Percentiles rank a stretch among this genome's conserved stretches.
phyloP scores from a whole-genome alignment of 2,888 invertebrate genomes.

The Furcula furcula region DNA sequence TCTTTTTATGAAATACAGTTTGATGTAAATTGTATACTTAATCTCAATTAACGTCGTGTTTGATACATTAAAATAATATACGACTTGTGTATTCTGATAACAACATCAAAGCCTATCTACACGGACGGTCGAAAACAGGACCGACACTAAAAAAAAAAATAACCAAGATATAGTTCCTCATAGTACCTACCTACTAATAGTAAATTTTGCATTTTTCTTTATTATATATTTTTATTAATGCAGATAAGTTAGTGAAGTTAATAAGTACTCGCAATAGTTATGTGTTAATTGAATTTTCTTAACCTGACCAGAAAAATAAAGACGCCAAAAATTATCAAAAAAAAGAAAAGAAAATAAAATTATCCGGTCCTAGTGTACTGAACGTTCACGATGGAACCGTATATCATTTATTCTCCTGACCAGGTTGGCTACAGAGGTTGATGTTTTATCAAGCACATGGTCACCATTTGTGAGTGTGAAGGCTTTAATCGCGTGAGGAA shows the following conservation, averaged over 20 bases:
- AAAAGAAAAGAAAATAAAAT: not conserved
- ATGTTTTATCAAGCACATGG: slow-evolving; percentile 75
- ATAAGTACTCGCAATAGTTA: slow-evolving; percentile 64
- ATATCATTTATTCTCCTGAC: slow-evolving; percentile 39
- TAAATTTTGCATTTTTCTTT: slow-evolving; percentile 78
- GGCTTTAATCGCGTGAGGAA: slow-evolving; percentile 81
- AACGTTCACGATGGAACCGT: slow-evolving; percentile 10
- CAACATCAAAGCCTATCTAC: slow-evolving; percentile 63
- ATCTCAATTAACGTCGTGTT: slow-evolving; percentile 60
- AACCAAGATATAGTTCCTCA: slow-evolving; percentile 80
- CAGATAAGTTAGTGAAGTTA: slow-evolving; percentile 74
- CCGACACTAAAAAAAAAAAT: slow-evolving; percentile 53
- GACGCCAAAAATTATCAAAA: slow-evolving; percentile 2
- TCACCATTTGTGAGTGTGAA: slow-evolving; percentile 64
- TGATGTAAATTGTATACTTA: slow-evolving; percentile 40
- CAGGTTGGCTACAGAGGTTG: slow-evolving; percentile 56
- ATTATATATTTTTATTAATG: slow-evolving; percentile 65
- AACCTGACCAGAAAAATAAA: slow-evolving; percentile 45
- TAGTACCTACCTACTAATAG: slow-evolving; percentile 81
- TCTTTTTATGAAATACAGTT: slow-evolving; percentile 17
- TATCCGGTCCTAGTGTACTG: slow-evolving; percentile 11
- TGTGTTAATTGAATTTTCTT: slow-evolving; percentile 35
- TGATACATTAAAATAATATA: slow-evolving; percentile 46
- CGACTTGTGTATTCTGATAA: slow-evolving; percentile 77
- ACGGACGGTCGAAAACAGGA: slow-evolving; percentile 51